These are phyloP conservation scores for Anaspis maculata DNA, from an alignment of 2,888 invertebrate genomes.

Conservation along the genomic window DNA sequence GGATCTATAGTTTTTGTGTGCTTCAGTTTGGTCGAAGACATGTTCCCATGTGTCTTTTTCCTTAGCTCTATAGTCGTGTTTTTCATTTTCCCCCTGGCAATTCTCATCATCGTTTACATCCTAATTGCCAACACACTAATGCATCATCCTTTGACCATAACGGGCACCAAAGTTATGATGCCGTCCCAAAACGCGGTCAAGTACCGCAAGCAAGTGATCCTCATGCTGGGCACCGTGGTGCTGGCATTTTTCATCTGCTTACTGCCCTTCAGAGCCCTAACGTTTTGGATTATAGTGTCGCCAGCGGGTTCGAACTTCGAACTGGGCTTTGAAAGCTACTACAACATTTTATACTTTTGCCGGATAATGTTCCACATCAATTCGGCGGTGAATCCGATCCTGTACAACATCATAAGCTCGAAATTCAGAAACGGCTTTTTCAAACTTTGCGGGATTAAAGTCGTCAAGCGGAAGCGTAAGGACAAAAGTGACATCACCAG, in stretches of 20 bases:
- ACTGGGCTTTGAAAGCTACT: conserved; percentile 73
- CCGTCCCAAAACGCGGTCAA: conserved; percentile 53
- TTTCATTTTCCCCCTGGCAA: conserved; percentile 75
- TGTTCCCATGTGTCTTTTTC: conserved; percentile 75
- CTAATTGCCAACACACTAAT: conserved; percentile 79
- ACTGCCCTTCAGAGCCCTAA: conserved; percentile 80
- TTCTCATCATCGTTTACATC: conserved; percentile 74
- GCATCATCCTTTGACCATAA: conserved; percentile 62
- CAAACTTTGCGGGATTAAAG: conserved; percentile 49
- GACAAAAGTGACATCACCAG: conserved; percentile 48
- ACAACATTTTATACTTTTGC: conserved; percentile 75
- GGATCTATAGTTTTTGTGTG: conserved; percentile 68
- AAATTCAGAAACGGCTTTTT: conserved; percentile 81
- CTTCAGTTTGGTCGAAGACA: conserved; percentile 67
- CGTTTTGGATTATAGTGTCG: conserved; percentile 76
- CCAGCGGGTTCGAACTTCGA: conserved; percentile 53
- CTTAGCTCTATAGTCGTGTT: conserved; percentile 72
- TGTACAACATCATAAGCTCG: conserved; percentile 87
- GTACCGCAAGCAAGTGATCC: conserved; percentile 73
- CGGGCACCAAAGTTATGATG: conserved; percentile 47
- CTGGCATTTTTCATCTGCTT: conserved; percentile 85
- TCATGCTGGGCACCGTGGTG: conserved; percentile 86
- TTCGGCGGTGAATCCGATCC: conserved; percentile 83
- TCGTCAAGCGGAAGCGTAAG: conserved; percentile 37
- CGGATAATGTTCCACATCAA: conserved; percentile 84